Conservation (phyloP, 2,888 invertebrate genomes). For the Orthonevra nobilis region DNA sequence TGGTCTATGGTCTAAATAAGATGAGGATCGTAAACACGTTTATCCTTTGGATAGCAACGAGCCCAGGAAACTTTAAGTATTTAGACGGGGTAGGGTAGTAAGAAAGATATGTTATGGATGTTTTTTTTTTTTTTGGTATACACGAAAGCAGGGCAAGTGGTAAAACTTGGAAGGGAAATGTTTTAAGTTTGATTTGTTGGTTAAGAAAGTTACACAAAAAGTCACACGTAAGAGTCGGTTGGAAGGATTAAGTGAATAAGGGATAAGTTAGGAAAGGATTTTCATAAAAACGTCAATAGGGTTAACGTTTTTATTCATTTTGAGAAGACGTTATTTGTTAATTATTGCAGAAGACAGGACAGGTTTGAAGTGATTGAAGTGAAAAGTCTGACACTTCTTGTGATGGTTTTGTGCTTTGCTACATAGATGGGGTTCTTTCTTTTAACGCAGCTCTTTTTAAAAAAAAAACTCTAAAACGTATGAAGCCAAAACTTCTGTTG, state of each 20-base stretch:
- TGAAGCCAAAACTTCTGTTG: too few relatives aligned
- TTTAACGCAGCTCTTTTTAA: too few relatives aligned
- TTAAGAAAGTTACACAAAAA: conserved; percentile 15
- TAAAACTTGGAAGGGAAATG: neutral
- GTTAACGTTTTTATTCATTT: conserved; percentile 31
- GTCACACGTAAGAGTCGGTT: neutral
- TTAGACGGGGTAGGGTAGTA: conserved; percentile 5
- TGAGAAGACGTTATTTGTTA: too few relatives aligned
- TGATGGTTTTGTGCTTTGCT: too few relatives aligned
- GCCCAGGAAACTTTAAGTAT: conserved; percentile 12
- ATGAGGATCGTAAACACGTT: conserved; percentile 18
- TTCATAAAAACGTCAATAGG: conserved; percentile 20
- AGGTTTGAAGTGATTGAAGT: too few relatives aligned
- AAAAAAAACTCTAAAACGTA: too few relatives aligned
- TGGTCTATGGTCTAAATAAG: conserved; percentile 41
- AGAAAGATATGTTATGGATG: conserved; percentile 12
- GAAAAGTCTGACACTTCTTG: too few relatives aligned
- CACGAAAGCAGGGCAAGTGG: too few relatives aligned
- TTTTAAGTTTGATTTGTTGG: conserved; percentile 31
- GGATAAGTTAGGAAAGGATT: conserved; percentile 3
- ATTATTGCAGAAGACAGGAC: too few relatives aligned
- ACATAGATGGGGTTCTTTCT: too few relatives aligned
- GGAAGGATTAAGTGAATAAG: conserved; percentile 27
- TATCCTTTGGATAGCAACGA: too few relatives aligned
- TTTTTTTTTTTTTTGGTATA: too few relatives aligned